A percentile compares a stretch with the other conserved stretches of the same genome.
Conservation (phyloP, 2,797 vertebrate species). For the Heliangelus exortis region DNA sequence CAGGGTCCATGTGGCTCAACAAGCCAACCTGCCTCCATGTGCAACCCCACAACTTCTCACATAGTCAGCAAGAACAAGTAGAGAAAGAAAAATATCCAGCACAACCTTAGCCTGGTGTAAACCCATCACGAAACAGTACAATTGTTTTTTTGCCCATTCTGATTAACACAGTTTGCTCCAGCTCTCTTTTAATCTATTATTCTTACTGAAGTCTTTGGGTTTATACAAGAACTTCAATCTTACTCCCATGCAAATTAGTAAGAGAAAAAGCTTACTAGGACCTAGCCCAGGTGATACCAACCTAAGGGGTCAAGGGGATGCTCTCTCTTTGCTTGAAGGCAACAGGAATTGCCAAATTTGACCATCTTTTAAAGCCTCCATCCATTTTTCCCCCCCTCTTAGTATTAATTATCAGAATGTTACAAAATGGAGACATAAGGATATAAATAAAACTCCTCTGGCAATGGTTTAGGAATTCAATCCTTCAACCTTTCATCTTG, state of each 20-base stretch:
- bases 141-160: not conserved
- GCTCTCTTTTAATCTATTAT: not conserved
- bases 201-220: not conserved
- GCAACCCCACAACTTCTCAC: not conserved
- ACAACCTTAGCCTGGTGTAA: not conserved
- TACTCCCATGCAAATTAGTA: not conserved
- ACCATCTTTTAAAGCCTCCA: not conserved
- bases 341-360: not conserved
- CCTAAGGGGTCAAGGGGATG: not conserved
- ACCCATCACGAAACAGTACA: not conserved
- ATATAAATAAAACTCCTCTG: constrained; percentile 1
- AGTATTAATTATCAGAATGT: not conserved
- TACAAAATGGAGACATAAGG: not conserved
- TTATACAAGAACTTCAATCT: not conserved
- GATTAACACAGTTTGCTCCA: not conserved
- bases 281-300: not conserved
- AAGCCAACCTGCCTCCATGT: not conserved
- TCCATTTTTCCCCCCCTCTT: not conserved
- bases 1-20: not conserved
- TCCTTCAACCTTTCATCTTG: constrained; percentile 31
- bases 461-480: constrained; percentile 12
- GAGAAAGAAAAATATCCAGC: not conserved
- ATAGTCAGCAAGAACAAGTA: not conserved
- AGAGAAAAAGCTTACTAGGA: not conserved
- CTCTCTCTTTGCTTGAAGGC: not conserved